These are phyloP conservation scores for Acomys russatus DNA, from an alignment of 2,797 vertebrate genomes.

Conservation along the genomic window DNA sequence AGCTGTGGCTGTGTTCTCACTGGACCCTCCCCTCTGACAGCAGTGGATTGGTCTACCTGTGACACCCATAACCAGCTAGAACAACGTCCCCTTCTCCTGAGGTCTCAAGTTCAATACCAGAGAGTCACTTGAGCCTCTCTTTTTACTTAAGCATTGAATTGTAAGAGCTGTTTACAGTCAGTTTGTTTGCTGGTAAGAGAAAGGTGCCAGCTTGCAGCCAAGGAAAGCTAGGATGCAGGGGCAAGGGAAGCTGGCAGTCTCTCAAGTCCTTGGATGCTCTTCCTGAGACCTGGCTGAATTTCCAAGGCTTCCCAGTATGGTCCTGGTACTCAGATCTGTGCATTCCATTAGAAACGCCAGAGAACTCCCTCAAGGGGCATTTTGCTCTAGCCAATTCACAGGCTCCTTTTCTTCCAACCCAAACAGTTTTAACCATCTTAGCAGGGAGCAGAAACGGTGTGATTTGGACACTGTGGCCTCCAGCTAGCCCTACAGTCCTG, in stretches of 20 bases:
- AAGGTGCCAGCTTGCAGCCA: constrained; percentile 1
- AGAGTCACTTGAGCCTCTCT: background rate
- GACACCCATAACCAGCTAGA: background rate
- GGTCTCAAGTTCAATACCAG: background rate
- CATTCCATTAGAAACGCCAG: background rate
- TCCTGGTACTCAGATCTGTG: background rate
- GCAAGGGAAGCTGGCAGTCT: background rate
- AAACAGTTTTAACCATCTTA: background rate
- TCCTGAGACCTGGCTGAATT: background rate
- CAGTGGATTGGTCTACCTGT: background rate
- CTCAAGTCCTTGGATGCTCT: background rate
- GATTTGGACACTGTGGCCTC: background rate
- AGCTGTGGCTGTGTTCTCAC: background rate
- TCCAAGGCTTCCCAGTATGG: background rate
- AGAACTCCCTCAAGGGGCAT: background rate
- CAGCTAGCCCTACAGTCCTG: background rate
- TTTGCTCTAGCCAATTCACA: background rate
- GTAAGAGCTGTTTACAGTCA: background rate
- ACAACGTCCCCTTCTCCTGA: background rate
- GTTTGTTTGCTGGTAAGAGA: background rate
- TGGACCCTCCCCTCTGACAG: background rate
- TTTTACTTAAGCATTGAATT: background rate
- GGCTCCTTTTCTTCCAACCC: background rate
- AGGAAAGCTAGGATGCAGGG: background rate
- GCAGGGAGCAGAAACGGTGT: too few species aligned